Base-by-base conservation (phyloP, 2,113 vertebrate species). In the Actenoides hombroni region DNA sequence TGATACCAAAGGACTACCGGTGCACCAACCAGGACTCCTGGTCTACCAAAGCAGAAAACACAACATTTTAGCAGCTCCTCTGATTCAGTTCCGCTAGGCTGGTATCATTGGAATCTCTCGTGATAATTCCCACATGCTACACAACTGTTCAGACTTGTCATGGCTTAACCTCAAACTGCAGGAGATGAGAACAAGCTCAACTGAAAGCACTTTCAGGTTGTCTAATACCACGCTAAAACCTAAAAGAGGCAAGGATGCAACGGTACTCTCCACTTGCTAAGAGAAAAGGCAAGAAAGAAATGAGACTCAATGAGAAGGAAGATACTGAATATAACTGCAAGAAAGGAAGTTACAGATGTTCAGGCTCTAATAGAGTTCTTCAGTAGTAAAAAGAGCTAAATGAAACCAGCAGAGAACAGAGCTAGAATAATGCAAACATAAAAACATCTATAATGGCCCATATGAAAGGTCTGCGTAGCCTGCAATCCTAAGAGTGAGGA, bases 361-460 rank as follows among this genome's bases (percentile, higher is more conserved):
- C 56, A 84, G 57, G 67, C 48, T 83, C 33, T 49, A 87, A 13
- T 31, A 53, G 42, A 76, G 28, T 37, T 89, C 57, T 16, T 64
- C 76, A 73, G 37, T 46, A 80, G 61, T 77, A 33, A 91, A 95
- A 95, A 96, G 26, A 87, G 19, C 59, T 83, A 76, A 87, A 91
- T 46, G n/a, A 92, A 91, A 88, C 13, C 51, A 70, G 49, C 83
- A 93, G 83, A 83, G 44, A 92, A 68, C 29, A 90, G 44, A 95
- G 35, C 35, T 73, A 53, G 39, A 90, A 82, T 88, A 90, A 84
- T 20, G 35, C 48, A 83, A 74, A 86, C 54, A 61, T 63, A 44
- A 86, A 91, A 92, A 88, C 37, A 31, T 13, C 49, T 90, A 19
- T 61, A 94, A 96, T 69, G 69, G 54, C 33, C 79, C 67, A n/a